Evolutionary conservation across 2,888 invertebrate species (phyloP).

Genomic region (Pandemis cinnamomeana): DNA sequence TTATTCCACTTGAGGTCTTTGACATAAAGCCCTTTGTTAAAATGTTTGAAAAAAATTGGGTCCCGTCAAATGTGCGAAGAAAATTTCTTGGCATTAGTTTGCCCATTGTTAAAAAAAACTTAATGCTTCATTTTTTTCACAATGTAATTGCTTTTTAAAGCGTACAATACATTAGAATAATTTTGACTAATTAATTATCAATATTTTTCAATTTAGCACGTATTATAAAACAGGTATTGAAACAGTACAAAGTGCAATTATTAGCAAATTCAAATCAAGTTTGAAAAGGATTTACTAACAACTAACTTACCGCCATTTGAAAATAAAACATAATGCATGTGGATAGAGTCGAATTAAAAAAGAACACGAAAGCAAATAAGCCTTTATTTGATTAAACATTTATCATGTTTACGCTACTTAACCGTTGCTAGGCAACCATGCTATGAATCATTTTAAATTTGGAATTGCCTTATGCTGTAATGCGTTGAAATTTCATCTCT

Average conservation of each 20-base stretch:
- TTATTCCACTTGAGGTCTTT: conserved; percentile 25
- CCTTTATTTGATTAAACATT: neutral
- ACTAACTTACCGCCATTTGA: neutral
- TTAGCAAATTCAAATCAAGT: neutral
- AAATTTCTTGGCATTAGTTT: conserved; percentile 3
- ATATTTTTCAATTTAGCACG: neutral
- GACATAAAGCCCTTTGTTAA: conserved; percentile 27
- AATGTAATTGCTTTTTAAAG: no score
- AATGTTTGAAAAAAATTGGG: neutral
- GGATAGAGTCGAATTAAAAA: neutral
- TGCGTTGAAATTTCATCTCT: neutral
- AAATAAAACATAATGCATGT: neutral
- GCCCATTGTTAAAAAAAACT: neutral
- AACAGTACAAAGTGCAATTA: conserved; percentile 1
- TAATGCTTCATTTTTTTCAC: neutral
- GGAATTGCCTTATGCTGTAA: neutral
- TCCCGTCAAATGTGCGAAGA: neutral
- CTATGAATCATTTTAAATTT: conserved; percentile 19
- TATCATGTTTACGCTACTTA: conserved; percentile 17
- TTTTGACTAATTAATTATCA: neutral
- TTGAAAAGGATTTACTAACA: neutral
- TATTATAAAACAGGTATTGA: neutral
- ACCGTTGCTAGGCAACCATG: conserved; percentile 29
- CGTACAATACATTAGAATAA: neutral
- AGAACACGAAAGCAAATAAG: neutral